Evolutionary conservation across 2,113 vertebrate genomes (phyloP).

Genomic region (Halichoerus grypus): DNA sequence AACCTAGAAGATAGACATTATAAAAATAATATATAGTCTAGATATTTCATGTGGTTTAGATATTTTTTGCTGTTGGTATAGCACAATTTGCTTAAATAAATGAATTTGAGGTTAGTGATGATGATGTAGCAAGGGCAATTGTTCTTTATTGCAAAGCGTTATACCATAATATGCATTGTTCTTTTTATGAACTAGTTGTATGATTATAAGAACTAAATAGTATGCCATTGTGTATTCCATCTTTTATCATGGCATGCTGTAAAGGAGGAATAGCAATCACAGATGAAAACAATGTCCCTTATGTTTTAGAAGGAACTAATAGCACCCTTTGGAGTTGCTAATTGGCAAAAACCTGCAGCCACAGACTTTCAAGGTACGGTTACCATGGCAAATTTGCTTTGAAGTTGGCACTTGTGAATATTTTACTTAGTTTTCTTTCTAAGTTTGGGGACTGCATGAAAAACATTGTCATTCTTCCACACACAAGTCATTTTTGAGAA

Average conservation of each 20-base stretch:
- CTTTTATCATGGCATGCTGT: conserved; percentile 65
- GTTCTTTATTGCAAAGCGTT: conserved; percentile 77
- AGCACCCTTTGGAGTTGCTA: conserved; percentile 91
- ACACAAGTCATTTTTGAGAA: conserved; percentile 80
- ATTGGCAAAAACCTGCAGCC: conserved; percentile 92
- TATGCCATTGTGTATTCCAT: background rate
- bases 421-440: conserved; percentile 87
- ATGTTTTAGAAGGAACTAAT: conserved; percentile 90
- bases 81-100: conserved; percentile 75
- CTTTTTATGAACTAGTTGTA: conserved; percentile 79
- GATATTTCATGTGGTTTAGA: conserved; percentile 45
- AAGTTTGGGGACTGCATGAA: conserved; percentile 82
- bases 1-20: background rate
- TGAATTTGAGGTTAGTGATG: conserved; percentile 70
- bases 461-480: conserved; percentile 85
- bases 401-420: conserved; percentile 91
- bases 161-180: conserved; percentile 58
- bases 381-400: conserved; percentile 92
- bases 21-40: background rate
- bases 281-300: conserved; percentile 86
- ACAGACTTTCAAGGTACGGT: conserved; percentile 89
- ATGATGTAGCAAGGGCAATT: conserved; percentile 77
- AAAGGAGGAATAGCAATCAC: conserved; percentile 85
- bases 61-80: background rate
- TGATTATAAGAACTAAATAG: conserved; percentile 68